Base-by-base conservation (phyloP, 2,797 vertebrate genomes). In the Hephaestus fuliginosus region DNA sequence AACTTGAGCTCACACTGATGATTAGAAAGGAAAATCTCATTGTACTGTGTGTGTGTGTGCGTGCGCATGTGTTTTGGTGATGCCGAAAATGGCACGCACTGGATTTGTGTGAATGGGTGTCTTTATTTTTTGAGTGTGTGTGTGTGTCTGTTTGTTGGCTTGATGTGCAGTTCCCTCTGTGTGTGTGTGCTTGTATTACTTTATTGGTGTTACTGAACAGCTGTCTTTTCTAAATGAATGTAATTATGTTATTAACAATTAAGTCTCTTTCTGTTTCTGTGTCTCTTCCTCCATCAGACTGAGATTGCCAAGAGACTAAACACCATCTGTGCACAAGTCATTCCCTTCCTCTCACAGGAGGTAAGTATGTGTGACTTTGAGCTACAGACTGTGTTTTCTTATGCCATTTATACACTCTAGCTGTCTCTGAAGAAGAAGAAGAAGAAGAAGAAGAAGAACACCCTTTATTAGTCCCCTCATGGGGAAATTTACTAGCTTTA, bases 291-390 rank as follows among this genome's bases (percentile, higher is more conserved):
- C 93, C 88, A 88, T 80, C 95, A 99, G 98, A 99, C 98, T 78
- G 98, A 99, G 96, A 98, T 99, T 78, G 98, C 97, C 90, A 99
- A 99, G 96, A 97, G 98, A 95, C 95, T 99, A 94, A 99, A 99
- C 94, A 98, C 98, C 87, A 99, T 99, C 96, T 98, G 97, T 96
- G 98, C 98, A 89, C 98, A 99, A 97, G 97, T 99, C 96, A 98
- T 99, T 96, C 98, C 98, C 85, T 99, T 98, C 96, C 97, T 99
- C 94, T 99, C 98, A 95, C 98, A 99, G 96, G 98, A 99, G 97
- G 98, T 99, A 97, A 97, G 96, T 96, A 93, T 93, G 95, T 96
- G 81, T 76, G 88, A 82, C 75, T 81, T 78, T 78, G 56, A 85
- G 73, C 75, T 48, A 30, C 70, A 73, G 46, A 62, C 76, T 75